Conservation (phyloP, 2,888 invertebrate genomes). For the Aromia moschata region DNA sequence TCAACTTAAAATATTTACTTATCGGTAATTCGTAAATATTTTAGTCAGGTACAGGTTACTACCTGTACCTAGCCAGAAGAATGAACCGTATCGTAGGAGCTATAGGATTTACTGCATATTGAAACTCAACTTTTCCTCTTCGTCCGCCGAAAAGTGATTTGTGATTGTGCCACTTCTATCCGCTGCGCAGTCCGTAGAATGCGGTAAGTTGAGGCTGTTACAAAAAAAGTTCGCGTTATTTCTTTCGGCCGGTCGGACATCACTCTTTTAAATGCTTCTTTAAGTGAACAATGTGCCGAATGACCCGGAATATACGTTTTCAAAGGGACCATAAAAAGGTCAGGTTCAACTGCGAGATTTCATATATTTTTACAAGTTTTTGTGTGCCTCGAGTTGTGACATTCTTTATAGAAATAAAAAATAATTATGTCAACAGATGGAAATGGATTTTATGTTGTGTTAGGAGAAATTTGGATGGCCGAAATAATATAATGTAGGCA, state of each 20-base stretch:
- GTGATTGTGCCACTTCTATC: conserved; percentile 7
- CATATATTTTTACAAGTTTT: too few species aligned
- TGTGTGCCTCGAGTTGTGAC: too few species aligned
- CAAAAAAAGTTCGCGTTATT: neutral
- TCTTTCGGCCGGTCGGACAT: neutral
- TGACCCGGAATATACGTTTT: neutral
- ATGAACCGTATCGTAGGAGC: too few species aligned
- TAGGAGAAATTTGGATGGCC: too few species aligned
- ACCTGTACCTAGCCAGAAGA: too few species aligned
- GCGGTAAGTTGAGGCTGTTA: neutral
- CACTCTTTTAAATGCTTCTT: neutral
- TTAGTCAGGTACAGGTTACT: too few species aligned
- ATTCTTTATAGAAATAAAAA: too few species aligned
- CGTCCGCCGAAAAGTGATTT: conserved; percentile 9
- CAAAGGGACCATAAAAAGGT: neutral
- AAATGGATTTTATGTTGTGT: too few species aligned
- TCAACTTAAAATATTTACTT: too few species aligned
- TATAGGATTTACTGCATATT: conserved; percentile 22
- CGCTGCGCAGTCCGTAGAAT: neutral
- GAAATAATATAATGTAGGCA: too few species aligned
- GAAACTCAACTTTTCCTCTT: conserved; percentile 11
- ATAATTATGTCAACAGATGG: too few species aligned
- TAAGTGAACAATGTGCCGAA: neutral
- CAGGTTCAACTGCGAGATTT: neutral
- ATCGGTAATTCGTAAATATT: too few species aligned